Evolutionary conservation across 1,140 invertebrate species (phyloP), one percentile per base, ranked within the genome.

Genomic region (Yoshiicerus persimilis): DNA sequence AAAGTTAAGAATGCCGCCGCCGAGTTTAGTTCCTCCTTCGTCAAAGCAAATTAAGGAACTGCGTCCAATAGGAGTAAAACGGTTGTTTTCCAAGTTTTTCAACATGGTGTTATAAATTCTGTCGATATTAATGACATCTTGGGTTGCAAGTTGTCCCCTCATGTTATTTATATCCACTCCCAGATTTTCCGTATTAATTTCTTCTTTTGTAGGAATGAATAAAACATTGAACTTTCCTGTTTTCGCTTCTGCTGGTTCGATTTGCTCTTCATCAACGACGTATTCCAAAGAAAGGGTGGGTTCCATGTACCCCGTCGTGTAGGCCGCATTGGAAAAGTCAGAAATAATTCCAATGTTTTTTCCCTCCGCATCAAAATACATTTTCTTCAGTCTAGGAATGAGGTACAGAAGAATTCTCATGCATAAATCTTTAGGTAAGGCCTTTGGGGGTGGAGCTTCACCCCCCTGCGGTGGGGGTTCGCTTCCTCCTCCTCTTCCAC

Each of bases 1-100:
- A 30, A 64, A 88, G 41, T 39, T 86, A 13, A 88, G 62, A 4
- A 88, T 27, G 9, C 87, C 87, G 10, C 77, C 77, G 16, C 77
- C 77, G 2, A 88, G 36, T 25, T 34, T 36, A 6, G 30, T 39
- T 6, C 75, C 39, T 0, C 13, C 9, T n/a, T 25, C 62, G 5
- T 30, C 41, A 64, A 86, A 88, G 20, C 70, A 41, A n/a, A 88
- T 84, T 13, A 88, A 27, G 13, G 30, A 16, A n/a, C 34, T 47
- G 1, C 87, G 36, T 16, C 64, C 64, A 2, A 88, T 36, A 1
- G 87, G 87, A 13, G 87, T 86, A 30, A n/a, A 88, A 41, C 39
- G 38, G 27, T 84, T 30, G 13, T 41, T 84, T 2, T 27, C 27
- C 39, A 84, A 32, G 83, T 84, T 84, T 27, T 84, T 84, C 38